Evolutionary conservation across 1,140 invertebrate species (phyloP), one percentile per base, ranked within the genome.

Genomic region (Sycophila sp.): DNA sequence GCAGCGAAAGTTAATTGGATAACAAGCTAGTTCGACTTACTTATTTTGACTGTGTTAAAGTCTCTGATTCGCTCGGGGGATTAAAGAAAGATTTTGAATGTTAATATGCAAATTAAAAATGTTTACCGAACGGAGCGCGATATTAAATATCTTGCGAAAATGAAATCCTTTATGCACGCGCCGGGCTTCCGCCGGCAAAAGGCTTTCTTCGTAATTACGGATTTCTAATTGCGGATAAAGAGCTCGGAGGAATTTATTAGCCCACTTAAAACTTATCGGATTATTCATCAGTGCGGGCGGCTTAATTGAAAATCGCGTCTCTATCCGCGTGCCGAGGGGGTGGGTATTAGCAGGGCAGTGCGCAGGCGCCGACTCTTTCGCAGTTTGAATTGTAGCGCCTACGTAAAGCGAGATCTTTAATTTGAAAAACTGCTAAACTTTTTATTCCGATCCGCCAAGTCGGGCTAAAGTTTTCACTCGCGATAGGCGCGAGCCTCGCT

Each of bases 1-100:
- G n/a, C n/a, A n/a, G n/a, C n/a, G n/a, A 64, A 76, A 74, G 73
- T 78, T 77, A 79, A 79, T 79, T 79, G 76, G 75, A 77, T 79
- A 79, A 79, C 75, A 77, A 76, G 74, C 64, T 74, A 72, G 74
- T 77, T 78, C 69, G 62, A 66, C 62, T 71, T 51, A 42, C 53
- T 66, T 71, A 71, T 71, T 71, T 51, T 60, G 58, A 64, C 69
- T 64, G 49, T 65, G 58, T 65, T 65, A 64, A 71, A 58, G 13
- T 56, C 53, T 34, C 59, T 58, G 53, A 64, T 63, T 15, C 22
- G n/a, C 26, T 10, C 49, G 24, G 7, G 22, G n/a, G n/a, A n/a
- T n/a, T n/a, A n/a, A n/a, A n/a, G n/a, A n/a, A n/a, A n/a, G n/a
- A n/a, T n/a, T n/a, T n/a, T n/a, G n/a, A n/a, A n/a, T n/a, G n/a